Conservation (phyloP, 2,113 vertebrate species). For the Campylomormyrus tamandua region DNA sequence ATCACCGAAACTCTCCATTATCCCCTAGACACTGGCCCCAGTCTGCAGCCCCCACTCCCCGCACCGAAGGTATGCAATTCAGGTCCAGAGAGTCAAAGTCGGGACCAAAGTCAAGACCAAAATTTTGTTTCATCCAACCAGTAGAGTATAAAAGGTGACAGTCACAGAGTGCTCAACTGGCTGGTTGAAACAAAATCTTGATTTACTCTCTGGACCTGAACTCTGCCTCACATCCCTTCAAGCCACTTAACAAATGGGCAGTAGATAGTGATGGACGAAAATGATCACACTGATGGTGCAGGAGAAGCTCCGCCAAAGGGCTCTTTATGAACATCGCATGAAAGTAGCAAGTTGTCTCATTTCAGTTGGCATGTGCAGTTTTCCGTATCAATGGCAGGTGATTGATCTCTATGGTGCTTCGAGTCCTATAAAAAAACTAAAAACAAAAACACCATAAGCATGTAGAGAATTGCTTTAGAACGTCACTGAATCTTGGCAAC, state of each 20-base stretch:
- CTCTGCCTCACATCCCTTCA: not conserved
- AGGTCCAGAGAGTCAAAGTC: not conserved
- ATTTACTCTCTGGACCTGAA: not conserved
- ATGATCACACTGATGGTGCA: not conserved
- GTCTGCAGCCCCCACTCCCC: not conserved
- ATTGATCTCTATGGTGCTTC: not conserved
- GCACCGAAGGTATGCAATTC: not conserved
- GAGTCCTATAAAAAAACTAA: too few species aligned
- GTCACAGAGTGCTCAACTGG: not conserved
- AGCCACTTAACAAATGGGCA: not conserved
- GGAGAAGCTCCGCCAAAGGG: not conserved
- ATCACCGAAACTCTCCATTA: not conserved
- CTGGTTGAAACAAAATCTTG: not conserved
- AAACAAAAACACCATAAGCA: not conserved
- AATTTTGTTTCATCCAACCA: not conserved
- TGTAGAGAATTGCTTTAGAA: not conserved
- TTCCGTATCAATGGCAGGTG: not conserved
- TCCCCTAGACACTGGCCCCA: not conserved
- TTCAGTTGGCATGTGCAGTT: not conserved
- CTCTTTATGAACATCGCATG: not conserved
- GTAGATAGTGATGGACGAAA: not conserved
- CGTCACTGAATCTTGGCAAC: not conserved
- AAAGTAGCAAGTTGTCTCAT: not conserved
- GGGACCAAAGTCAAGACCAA: not conserved
- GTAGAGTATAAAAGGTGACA: not conserved